These are phyloP conservation scores for Yoshiicerus persimilis DNA, from an alignment of 1,140 invertebrate genomes.

Conservation along the genomic window DNA sequence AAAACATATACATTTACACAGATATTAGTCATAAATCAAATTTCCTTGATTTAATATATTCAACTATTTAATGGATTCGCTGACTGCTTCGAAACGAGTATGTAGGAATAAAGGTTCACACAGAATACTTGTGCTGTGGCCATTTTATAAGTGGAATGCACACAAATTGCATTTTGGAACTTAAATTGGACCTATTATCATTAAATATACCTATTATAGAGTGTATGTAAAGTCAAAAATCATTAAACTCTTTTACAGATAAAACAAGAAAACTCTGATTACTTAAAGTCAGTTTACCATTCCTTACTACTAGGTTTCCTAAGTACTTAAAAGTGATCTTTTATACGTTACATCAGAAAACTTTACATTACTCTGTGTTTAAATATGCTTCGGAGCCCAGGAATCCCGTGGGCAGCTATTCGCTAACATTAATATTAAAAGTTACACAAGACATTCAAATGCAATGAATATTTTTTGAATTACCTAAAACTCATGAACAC, in stretches of 20 bases:
- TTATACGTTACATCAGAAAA: not conserved
- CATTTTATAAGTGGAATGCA: not conserved
- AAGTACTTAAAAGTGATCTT: not conserved
- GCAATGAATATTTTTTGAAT: not conserved
- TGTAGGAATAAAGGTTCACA: not conserved
- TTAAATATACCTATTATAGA: not conserved
- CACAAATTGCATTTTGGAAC: constrained; percentile 1
- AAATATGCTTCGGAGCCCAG: not conserved
- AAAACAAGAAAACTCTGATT: not conserved
- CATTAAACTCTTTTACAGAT: not conserved
- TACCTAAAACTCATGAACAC: not conserved
- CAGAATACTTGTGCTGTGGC: not conserved
- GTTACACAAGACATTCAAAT: not conserved
- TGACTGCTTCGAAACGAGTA: not conserved
- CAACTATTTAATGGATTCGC: not conserved
- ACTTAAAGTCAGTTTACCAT: not conserved
- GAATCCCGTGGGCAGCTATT: not conserved
- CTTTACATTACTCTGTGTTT: not conserved
- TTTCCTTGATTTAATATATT: not conserved
- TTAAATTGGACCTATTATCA: not conserved
- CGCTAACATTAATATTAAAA: not conserved
- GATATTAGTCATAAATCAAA: not conserved
- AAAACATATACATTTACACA: not conserved
- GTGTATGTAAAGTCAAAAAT: not conserved
- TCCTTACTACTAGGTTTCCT: not conserved